These are phyloP conservation scores for Drosophila mojavensis DNA, from an alignment of 1,140 invertebrate species.

Conservation along the genomic window DNA sequence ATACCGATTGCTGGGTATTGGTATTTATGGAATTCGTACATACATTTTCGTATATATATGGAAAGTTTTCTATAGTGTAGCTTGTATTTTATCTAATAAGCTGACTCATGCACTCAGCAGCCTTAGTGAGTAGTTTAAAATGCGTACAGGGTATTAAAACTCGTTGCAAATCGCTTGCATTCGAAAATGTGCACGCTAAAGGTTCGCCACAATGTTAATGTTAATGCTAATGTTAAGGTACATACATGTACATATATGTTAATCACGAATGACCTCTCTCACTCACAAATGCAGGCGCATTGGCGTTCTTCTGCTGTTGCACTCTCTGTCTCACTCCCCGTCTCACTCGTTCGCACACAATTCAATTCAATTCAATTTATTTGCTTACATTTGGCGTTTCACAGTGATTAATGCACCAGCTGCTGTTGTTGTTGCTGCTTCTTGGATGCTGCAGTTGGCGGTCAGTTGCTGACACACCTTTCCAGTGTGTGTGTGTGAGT, in stretches of 20 bases:
- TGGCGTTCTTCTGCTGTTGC: not conserved
- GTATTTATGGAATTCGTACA: too few species aligned
- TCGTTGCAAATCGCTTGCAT: conserved; percentile 19
- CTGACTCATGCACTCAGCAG: not conserved
- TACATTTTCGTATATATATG: too few species aligned
- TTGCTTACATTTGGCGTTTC: conserved; percentile 37
- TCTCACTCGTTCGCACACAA: conserved; percentile 1
- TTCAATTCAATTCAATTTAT: conserved; percentile 27
- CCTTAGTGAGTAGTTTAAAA: not conserved
- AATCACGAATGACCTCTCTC: conserved; percentile 20
- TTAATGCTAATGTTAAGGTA: conserved; percentile 6
- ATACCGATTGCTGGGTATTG: too few species aligned
- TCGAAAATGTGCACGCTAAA: not conserved
- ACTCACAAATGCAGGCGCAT: not conserved
- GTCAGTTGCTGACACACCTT: conserved; percentile 39
- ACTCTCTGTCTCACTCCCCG: not conserved
- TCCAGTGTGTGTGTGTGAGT: conserved; percentile 33
- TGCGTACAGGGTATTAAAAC: conserved; percentile 14
- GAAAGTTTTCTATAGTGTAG: too few species aligned
- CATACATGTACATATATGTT: not conserved
- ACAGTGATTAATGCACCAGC: not conserved
- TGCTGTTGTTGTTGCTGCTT: conserved; percentile 15
- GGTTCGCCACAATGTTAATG: conserved; percentile 13
- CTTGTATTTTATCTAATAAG: too few species aligned
- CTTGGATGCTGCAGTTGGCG: conserved; percentile 32